Percentiles rank a stretch among this genome's conserved stretches.
Evolutionary conservation across 2,888 invertebrate species (phyloP).

Genomic region (Caenorhabditis sp.): DNA sequence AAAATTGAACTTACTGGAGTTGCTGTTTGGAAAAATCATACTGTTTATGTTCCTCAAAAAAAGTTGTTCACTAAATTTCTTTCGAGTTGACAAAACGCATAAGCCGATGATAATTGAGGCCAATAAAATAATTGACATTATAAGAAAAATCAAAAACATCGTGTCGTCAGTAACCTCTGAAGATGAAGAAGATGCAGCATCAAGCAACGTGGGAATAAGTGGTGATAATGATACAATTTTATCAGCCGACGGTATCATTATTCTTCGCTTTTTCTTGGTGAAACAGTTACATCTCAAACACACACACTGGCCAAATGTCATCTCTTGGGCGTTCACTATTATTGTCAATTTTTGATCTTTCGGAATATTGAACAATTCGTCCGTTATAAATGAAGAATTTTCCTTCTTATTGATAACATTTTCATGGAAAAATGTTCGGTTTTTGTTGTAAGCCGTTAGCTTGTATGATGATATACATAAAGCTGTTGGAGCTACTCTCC

Average conservation of each 20-base stretch:
- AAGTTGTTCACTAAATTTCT: not conserved
- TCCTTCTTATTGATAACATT: not conserved
- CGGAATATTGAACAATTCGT: conserved; percentile 5
- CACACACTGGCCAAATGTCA: conserved; percentile 16
- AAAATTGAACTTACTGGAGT: not conserved
- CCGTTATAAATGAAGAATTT: not conserved
- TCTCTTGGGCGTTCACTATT: conserved; percentile 9
- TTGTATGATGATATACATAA: conserved; percentile 31
- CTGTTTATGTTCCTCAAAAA: too few species aligned
- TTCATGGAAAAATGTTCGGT: conserved; percentile 18
- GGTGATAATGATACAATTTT: conserved; percentile 6
- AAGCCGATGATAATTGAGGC: too few species aligned
- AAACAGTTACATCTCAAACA: conserved; percentile 33
- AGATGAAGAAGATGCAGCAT: not conserved
- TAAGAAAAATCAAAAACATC: not conserved
- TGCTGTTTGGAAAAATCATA: not conserved
- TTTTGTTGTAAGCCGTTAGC: conserved; percentile 11
- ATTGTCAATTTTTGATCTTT: conserved; percentile 17
- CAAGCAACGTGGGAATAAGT: too few species aligned
- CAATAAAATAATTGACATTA: not conserved
- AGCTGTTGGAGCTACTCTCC: conserved; percentile 14
- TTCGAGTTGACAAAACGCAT: too few species aligned
- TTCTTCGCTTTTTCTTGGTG: conserved; percentile 10
- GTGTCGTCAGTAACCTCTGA: not conserved
- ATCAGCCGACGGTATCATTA: not conserved